These are phyloP conservation scores for Eremobia ochroleuca DNA, from an alignment of 2,888 invertebrate genomes.

Conservation along the genomic window DNA sequence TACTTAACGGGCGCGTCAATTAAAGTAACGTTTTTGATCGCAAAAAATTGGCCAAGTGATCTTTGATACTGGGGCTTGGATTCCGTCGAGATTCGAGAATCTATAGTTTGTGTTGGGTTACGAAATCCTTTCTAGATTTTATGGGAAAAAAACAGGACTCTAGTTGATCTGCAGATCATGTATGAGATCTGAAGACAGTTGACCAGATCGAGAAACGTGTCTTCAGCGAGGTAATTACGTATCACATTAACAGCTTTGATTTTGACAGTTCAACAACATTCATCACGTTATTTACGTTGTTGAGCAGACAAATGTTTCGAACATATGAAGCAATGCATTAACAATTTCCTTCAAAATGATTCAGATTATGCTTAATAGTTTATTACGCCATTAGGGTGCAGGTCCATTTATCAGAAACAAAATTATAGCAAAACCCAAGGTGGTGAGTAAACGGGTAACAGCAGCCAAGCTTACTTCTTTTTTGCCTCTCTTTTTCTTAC, in stretches of 20 bases:
- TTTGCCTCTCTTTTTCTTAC: background rate
- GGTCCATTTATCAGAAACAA: background rate
- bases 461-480: background rate
- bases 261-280: too few relatives aligned
- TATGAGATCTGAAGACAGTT: too few relatives aligned
- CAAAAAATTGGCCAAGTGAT: conserved; percentile 43
- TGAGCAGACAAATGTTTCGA: too few relatives aligned
- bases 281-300: too few relatives aligned
- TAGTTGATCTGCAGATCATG: too few relatives aligned
- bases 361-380: too few relatives aligned
- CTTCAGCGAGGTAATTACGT: background rate
- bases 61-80: conserved; percentile 12
- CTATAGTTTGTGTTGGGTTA: background rate
- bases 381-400: too few relatives aligned
- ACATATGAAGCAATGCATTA: too few relatives aligned
- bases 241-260: too few relatives aligned
- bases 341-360: too few relatives aligned
- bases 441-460: background rate
- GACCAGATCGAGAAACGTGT: background rate
- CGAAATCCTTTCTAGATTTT: background rate
- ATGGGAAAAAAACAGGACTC: background rate
- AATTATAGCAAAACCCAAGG: background rate
- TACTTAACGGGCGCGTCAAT: conserved; percentile 58
- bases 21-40: conserved; percentile 56
- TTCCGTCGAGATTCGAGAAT: conserved; percentile 10